Evolutionary conservation across 2,113 vertebrate genomes (phyloP), one percentile per base, ranked within the genome.

Genomic region (Grallaria varia): DNA sequence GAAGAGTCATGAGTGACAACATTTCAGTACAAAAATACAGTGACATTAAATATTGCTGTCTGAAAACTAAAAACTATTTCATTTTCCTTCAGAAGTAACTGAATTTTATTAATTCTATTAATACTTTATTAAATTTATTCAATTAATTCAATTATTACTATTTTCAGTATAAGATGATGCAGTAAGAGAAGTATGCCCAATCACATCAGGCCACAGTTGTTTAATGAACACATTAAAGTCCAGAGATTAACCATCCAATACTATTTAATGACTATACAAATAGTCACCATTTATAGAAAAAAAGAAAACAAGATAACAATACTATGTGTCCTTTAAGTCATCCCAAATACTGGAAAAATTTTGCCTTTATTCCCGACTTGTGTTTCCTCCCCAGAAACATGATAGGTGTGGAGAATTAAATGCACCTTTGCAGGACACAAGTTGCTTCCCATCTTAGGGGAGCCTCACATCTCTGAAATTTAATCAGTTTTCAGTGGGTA

Each of bases 1-100:
- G 50, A 49, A 96, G 91, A 96, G 68, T 44, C 27, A 86, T 96
- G 67, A 95, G n/a, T 89, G 39, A 96, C 62, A 95, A 92, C 76
- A 77, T 73, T 85, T 75, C 56, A 78, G 94, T 24, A 93, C 18
- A 95, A 95, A 93, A 89, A 93, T 5, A 93, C 28, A 89, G 27
- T 71, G 28, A 95, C 90, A 88, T 58, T 47, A 71, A 84, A 42
- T 60, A 53, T 25, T 74, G 27, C 21, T 68, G 6, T 37, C 64
- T 91, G 33, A 82, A 91, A 87, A 69, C 14, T 45, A 85, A 28
- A 84, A 69, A 52, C 9, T 8, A 45, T 37, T 56, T 75, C 3
- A 19, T n/a, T 74, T 72, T 64, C 20, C 28, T 86, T 62, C 28
- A 62, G 20, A 91, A 66, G 12, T n/a, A 90, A 90, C 12, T 30